Conservation (phyloP, 2,797 vertebrate genomes). For the Pyrocephalus nanus region DNA sequence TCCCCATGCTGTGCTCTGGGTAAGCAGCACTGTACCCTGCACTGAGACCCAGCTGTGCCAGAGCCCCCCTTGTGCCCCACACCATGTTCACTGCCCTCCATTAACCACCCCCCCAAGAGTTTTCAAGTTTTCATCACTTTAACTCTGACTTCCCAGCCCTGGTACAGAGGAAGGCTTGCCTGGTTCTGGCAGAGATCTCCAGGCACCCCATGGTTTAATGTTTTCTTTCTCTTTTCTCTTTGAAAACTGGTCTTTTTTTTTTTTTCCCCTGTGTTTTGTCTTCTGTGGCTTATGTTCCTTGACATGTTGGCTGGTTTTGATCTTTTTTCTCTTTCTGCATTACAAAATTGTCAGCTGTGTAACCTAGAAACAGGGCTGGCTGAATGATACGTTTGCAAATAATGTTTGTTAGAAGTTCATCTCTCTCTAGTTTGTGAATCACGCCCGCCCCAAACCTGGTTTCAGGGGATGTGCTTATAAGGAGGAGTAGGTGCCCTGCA, state of each 20-base stretch:
- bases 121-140: not conserved
- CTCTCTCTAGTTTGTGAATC: not conserved
- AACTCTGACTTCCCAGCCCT: not conserved
- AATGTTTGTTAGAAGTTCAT: constrained; percentile 56
- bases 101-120: not conserved
- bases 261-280: constrained; percentile 1
- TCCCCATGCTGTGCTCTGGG: not conserved
- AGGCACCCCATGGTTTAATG: constrained; percentile 31
- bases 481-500: not conserved
- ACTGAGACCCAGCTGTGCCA: rapidly evolving
- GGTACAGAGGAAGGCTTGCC: not conserved
- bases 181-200: not conserved
- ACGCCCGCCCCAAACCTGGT: not conserved
- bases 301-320: constrained; percentile 70
- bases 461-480: not conserved
- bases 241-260: not conserved
- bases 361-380: constrained; percentile 52
- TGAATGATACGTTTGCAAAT: constrained; percentile 66
- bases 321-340: constrained; percentile 63
- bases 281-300: constrained; percentile 65
- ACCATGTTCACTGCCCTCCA: rapidly evolving
- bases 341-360: constrained; percentile 63
- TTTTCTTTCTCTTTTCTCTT: constrained; percentile 49
- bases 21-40: not conserved
- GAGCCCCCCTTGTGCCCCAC: not conserved